Base-by-base conservation (phyloP, 2,113 vertebrate genomes). In the Elephantulus edwardii region DNA sequence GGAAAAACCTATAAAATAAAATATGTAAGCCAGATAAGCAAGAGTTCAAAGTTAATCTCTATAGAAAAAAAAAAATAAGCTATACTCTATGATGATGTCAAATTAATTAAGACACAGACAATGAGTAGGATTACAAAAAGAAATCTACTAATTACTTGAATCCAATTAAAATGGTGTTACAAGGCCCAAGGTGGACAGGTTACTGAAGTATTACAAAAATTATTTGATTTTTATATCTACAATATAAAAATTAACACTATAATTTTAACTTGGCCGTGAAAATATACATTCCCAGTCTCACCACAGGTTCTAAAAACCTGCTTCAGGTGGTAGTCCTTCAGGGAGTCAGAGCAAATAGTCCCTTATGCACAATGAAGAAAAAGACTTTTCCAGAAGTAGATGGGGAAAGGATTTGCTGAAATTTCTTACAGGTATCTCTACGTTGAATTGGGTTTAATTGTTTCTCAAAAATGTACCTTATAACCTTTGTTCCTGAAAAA, bases 91-190 rank as follows among this genome's bases (percentile, higher is more conserved):
- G 33, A 79, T 80, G 52, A 42, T 76, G 19, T 93, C 44, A 83
- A 92, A 93, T 93, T 91, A 94, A 93, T 92, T 89, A 94, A 88
- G 82, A 84, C 38, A 54, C 56, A 74, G 72, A 90, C 46, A 89
- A 70, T 60, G 92, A 83, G 40, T 13, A 87, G 5, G 64, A 86
- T 91, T 85, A 78, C 71, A 84, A 88, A 56, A 75, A 87, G 68
- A 68, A 48, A 33, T 10, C 11, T 91, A 6, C 50, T 84, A 83
- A 54, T 93, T 89, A 8, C 79, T 89, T 81, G 38, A 75, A 71
- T 85, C 17, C 22, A 50, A 54, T 90, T 75, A 91, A 88, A 91
- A 60, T 80, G 54, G 5, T 58, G 17, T 88, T 91, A 75, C n/a
- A n/a, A n/a, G n/a, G n/a, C 38, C 30, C 19, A 64, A 70, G 38